Percentiles rank a stretch among this genome's conserved stretches.
Conservation (phyloP, 2,888 invertebrate genomes). For the Tenthredo scrophulariae region DNA sequence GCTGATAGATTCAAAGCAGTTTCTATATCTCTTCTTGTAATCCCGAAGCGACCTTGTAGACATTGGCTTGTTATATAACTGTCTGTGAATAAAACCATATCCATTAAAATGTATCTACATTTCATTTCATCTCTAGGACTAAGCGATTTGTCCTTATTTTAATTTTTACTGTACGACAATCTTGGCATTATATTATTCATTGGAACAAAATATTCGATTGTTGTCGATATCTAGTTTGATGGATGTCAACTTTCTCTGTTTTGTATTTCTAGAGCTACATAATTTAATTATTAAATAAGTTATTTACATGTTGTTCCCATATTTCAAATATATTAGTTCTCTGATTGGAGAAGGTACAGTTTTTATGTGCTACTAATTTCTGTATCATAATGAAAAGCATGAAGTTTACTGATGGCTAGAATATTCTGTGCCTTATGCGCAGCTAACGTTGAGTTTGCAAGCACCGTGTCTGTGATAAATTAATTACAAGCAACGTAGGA, state of each 20-base stretch:
- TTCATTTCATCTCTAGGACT: not conserved
- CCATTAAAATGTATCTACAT: not conserved
- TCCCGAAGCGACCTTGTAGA: constrained; percentile 65
- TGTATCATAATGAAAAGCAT: constrained; percentile 37
- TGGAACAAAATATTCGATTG: not conserved
- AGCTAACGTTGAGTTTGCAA: not conserved
- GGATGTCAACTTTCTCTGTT: not conserved
- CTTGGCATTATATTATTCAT: not conserved
- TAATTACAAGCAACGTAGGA: constrained; percentile 17
- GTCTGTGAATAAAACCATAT: constrained; percentile 58
- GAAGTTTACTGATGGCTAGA: not conserved
- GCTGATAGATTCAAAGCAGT: constrained; percentile 46
- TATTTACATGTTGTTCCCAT: constrained; percentile 44
- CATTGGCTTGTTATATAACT: constrained; percentile 65
- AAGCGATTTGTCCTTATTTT: not conserved
- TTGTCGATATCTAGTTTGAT: not conserved
- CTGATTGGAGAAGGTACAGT: too few relatives aligned
- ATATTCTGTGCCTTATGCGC: constrained; percentile 22
- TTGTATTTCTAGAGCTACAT: not conserved
- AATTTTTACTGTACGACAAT: not conserved
- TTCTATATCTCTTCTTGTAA: constrained; percentile 58
- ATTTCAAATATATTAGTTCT: not conserved
- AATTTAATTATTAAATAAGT: not conserved
- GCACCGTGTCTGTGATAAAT: constrained; percentile 26
- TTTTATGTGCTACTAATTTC: constrained; percentile 20